Evolutionary conservation across 2,797 vertebrate species (phyloP).

Genomic region (Podarcis lilfordi): DNA sequence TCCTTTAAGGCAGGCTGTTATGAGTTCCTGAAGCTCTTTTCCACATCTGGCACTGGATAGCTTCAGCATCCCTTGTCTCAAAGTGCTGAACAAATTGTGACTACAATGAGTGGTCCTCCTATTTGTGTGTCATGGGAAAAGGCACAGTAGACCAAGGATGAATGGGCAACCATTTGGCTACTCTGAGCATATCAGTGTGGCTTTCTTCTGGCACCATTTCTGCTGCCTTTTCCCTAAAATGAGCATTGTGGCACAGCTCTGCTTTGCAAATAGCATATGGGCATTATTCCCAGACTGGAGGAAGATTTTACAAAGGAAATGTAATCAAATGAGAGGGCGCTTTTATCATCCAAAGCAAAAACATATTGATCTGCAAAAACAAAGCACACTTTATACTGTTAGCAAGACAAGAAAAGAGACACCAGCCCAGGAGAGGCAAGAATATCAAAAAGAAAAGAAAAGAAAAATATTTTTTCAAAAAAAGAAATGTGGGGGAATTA

Average conservation of each 20-base stretch:
- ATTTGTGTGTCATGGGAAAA: neutral
- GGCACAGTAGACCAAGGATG: neutral
- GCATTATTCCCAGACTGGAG: neutral
- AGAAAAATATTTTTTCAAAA: too few species aligned
- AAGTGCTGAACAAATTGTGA: neutral
- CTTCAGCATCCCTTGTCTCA: neutral
- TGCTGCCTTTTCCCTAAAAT: neutral
- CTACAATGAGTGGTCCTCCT: neutral
- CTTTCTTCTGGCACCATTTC: neutral
- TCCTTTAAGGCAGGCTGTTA: neutral
- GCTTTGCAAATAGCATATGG: neutral
- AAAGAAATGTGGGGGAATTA: neutral
- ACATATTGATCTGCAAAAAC: neutral
- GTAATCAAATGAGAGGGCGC: neutral
- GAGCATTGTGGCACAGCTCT: neutral
- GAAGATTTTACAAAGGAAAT: slow-evolving; percentile 3
- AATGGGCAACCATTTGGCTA: neutral
- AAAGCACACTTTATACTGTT: neutral
- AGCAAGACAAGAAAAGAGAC: neutral
- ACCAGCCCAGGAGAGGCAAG: neutral
- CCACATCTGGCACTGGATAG: neutral
- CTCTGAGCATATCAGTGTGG: neutral
- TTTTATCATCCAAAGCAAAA: neutral
- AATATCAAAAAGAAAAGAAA: neutral
- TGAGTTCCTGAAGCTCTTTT: neutral